These are phyloP conservation scores for Argyrosomus japonicus DNA, from an alignment of 2,113 vertebrate genomes.

Conservation along the genomic window DNA sequence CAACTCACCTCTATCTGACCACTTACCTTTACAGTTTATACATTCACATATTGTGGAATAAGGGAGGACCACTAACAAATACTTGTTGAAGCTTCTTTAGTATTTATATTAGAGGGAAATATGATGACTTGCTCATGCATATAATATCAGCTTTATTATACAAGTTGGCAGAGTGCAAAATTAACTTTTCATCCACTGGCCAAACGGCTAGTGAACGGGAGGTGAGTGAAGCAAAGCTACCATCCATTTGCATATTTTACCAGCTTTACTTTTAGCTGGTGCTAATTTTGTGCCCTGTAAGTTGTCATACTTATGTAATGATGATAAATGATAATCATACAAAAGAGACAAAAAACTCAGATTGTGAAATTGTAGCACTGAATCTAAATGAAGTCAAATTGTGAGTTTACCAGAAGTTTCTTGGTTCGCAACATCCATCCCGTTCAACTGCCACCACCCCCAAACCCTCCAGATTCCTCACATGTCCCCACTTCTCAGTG, in stretches of 20 bases:
- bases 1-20: neutral
- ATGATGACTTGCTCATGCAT: neutral
- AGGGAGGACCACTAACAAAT: neutral
- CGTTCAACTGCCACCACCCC: neutral
- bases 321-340: neutral
- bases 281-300: no score
- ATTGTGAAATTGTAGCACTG: neutral
- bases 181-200: no score
- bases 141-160: neutral
- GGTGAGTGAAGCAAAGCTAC: no score
- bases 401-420: neutral
- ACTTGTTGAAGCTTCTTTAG: neutral
- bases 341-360: neutral
- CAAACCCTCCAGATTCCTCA: conserved; percentile 11
- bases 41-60: neutral
- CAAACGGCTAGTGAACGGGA: no score
- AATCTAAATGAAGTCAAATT: conserved; percentile 20
- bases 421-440: conserved; percentile 7
- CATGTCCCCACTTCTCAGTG: conserved; percentile 22
- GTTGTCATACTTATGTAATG: neutral
- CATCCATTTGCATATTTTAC: no score
- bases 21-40: neutral
- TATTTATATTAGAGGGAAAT: neutral
- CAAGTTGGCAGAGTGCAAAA: neutral
- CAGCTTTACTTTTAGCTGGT: no score